phyloP scores from a whole-genome alignment of 2,113 vertebrate genomes.

The Silurus asotus region DNA sequence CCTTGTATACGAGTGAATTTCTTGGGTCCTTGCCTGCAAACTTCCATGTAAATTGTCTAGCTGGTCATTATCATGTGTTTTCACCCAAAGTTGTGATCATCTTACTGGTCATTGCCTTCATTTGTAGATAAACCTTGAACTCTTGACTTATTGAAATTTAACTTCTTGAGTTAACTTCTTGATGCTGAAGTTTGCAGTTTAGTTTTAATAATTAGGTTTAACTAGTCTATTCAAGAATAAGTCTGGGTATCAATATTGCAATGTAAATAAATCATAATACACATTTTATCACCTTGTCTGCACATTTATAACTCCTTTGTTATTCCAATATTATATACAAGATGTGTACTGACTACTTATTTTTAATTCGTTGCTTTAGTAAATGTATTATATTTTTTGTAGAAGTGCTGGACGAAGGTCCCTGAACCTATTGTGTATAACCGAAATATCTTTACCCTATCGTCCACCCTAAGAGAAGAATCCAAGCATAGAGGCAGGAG shows the following conservation, averaged over 20 bases:
- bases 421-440: not conserved
- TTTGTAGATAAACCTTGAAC: not conserved
- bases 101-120: not conserved
- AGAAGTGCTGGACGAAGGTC: not conserved
- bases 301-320: not conserved
- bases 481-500: not conserved
- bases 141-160: too few relatives aligned
- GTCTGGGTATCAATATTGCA: not conserved
- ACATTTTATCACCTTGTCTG: not conserved
- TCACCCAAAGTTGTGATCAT: not conserved
- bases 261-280: not conserved
- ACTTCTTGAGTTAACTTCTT: too few relatives aligned
- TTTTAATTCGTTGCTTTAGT: not conserved
- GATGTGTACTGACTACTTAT: not conserved
- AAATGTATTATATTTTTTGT: not conserved
- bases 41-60: not conserved
- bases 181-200: not conserved
- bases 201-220: not conserved
- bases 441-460: not conserved
- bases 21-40: not conserved
- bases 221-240: not conserved
- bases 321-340: not conserved
- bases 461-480: not conserved
- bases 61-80: not conserved
- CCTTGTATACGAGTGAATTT: not conserved